Evolutionary conservation across 2,797 vertebrate species (phyloP).

Genomic region (Acrocephalus scirpaceus): DNA sequence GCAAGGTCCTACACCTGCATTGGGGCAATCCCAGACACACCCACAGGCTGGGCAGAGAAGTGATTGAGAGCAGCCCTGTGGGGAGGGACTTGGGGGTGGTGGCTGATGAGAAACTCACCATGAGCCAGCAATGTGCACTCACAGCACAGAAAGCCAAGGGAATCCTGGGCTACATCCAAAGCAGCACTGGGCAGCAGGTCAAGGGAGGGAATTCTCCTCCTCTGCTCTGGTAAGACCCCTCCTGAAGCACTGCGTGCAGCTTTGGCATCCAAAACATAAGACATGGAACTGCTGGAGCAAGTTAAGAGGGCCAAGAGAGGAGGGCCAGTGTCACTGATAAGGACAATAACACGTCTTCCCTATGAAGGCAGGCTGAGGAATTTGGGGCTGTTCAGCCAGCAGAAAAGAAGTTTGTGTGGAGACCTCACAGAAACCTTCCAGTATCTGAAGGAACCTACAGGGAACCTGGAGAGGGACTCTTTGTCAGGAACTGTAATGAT

Average conservation of each 20-base stretch:
- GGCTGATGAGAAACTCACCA: not conserved
- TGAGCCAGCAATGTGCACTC: not conserved
- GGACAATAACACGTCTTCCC: too few species aligned
- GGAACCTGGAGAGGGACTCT: not conserved
- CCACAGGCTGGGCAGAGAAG: not conserved
- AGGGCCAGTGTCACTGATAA: too few species aligned
- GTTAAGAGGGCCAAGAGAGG: not conserved
- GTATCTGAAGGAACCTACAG: not conserved
- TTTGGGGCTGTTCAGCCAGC: not conserved
- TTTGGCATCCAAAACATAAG: too few species aligned
- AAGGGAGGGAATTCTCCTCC: rapidly evolving
- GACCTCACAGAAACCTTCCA: too few species aligned
- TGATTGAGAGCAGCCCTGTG: not conserved
- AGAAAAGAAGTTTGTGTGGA: not conserved
- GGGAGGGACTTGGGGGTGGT: not conserved
- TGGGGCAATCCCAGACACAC: not conserved
- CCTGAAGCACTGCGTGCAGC: rapidly evolving
- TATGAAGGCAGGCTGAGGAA: not conserved
- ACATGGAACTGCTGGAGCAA: not conserved
- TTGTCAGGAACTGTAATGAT: not conserved
- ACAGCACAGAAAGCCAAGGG: not conserved
- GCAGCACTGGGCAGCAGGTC: rapidly evolving
- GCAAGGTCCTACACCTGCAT: too few species aligned
- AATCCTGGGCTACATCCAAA: not conserved
- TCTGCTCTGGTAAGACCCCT: not conserved